Percentiles rank a stretch among this genome's conserved stretches.
Conservation (phyloP, 2,113 vertebrate genomes). For the Paraplagusia blochii region DNA sequence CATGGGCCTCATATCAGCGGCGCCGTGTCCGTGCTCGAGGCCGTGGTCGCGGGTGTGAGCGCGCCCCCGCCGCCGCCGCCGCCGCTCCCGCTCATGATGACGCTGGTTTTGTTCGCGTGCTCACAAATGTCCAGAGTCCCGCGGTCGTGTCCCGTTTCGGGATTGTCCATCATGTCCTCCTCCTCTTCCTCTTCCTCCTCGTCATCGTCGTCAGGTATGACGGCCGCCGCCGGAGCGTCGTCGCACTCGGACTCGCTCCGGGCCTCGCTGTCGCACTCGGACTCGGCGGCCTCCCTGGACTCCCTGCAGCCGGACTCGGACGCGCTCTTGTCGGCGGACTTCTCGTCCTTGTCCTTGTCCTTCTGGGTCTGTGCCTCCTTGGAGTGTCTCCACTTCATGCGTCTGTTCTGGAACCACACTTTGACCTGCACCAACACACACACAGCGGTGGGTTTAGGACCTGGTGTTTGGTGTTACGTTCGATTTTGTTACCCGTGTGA, state of each 20-base stretch:
- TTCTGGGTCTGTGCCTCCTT: slow-evolving; percentile 97
- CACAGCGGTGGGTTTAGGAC: too few species aligned
- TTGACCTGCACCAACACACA: slow-evolving; percentile 79
- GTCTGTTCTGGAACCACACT: slow-evolving; percentile 97
- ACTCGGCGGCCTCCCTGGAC: slow-evolving; percentile 78
- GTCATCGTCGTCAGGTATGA: too few species aligned
- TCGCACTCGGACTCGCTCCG: slow-evolving; percentile 89
- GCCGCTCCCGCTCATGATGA: slow-evolving; percentile 76
- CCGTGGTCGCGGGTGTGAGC: slow-evolving; percentile 27
- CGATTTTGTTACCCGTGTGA: too few species aligned
- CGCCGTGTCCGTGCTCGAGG: slow-evolving; percentile 54
- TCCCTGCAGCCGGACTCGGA: slow-evolving; percentile 65
- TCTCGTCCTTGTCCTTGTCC: slow-evolving; percentile 87
- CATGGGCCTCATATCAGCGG: slow-evolving; percentile 56
- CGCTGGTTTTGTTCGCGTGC: slow-evolving; percentile 74
- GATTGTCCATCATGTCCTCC: slow-evolving; percentile 55
- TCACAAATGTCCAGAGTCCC: slow-evolving; percentile 79
- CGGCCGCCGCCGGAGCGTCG: slow-evolving; percentile 76
- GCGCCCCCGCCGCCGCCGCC: slow-evolving; percentile 40
- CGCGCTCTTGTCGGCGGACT: slow-evolving; percentile 74
- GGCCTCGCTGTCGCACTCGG: slow-evolving; percentile 87
- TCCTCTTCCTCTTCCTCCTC: too few species aligned
- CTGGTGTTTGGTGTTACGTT: not conserved
- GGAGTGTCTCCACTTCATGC: slow-evolving; percentile 98
- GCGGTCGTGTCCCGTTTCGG: slow-evolving; percentile 61